A percentile compares a stretch with the other conserved stretches of the same genome.
phyloP scores from a whole-genome alignment of 2,113 vertebrate genomes.

The Callipepla californica region DNA sequence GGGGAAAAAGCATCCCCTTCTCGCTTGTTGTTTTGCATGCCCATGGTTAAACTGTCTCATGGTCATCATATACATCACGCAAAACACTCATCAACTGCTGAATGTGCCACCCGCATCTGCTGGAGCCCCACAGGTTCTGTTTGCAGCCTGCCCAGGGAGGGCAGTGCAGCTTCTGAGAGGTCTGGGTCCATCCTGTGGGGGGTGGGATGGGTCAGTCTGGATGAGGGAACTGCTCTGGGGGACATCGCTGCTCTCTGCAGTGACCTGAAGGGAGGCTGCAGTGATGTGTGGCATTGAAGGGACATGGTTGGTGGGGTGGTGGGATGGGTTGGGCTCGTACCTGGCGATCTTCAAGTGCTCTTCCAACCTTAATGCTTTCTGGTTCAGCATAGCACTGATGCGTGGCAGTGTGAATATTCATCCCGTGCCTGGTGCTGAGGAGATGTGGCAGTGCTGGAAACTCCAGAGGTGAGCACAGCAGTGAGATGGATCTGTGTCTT shows the following conservation, averaged over 20 bases:
- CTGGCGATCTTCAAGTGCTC: no score
- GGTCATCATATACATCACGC: accelerated
- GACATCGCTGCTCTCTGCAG: no score
- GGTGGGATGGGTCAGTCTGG: no score
- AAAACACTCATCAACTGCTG: accelerated
- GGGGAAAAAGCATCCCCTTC: not conserved
- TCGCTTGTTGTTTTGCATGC: not conserved
- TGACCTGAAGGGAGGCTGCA: no score
- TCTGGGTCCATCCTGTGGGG: no score
- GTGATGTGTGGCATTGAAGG: no score
- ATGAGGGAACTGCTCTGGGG: no score
- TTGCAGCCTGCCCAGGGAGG: no score
- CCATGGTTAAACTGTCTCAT: not conserved
- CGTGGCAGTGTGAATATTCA: not conserved
- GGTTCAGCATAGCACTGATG: not conserved
- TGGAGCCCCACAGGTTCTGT: not conserved
- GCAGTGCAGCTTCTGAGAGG: no score
- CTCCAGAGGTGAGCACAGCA: not conserved
- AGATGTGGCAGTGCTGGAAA: not conserved
- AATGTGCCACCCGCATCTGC: accelerated
- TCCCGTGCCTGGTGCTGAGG: not conserved
- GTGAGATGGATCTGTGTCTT: not conserved
- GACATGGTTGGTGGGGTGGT: no score
- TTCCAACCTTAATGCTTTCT: no score
- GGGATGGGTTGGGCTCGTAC: no score